Base-by-base conservation (phyloP, 30 jellyfish, hydroid and myxozoan genomes). In the Clytia hemisphaerica region DNA sequence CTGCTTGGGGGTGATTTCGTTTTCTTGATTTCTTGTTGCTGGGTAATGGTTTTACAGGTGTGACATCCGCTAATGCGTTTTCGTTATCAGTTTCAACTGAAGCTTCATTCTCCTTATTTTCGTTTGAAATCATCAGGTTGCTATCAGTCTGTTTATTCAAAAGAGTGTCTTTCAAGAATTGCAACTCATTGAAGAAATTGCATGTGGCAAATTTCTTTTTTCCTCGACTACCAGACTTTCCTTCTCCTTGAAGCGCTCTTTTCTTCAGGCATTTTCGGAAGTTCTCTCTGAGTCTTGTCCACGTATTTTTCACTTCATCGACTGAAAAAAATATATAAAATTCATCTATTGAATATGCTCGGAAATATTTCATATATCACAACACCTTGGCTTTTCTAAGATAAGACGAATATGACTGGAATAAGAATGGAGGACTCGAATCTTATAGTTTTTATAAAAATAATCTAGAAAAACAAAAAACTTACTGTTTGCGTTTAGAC, bases 141-240 rank as follows among this genome's bases (percentile, higher is more conserved):
- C 83, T 62, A 19, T 7, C 46, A 12, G 81, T 64, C 30, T 51
- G 49, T 38, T 68, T 62, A 22, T 57, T 61, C 1, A 55, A 31
- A 4, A 76, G 65, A 10, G 64, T 47, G 42, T 64, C 81, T 28
- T 47, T 62, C 21, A 76, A 3, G 38, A 76, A 62, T 35, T 4
- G 2, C 54, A 76, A 25, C 21, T 47, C 59, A 16, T 65, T 35
- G 50, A 76, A 62, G 32, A 49, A 19, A 24, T 50, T 76, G 49
- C 89, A 76, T 45, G 45, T 32, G 1, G 82, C 80, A 4, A 76
- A 53, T 24, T 51, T 51, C n/a, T n/a, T n/a, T 26, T 35, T n/a
- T 71, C 62, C 83, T 47, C 65, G 60, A 7, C 58, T 57, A 14
- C 31, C 66, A 7, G 89, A 80, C 1, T 75, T 81, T 19, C 82